Conservation (phyloP, 2,797 vertebrate genomes). For the Mergus octosetaceus region DNA sequence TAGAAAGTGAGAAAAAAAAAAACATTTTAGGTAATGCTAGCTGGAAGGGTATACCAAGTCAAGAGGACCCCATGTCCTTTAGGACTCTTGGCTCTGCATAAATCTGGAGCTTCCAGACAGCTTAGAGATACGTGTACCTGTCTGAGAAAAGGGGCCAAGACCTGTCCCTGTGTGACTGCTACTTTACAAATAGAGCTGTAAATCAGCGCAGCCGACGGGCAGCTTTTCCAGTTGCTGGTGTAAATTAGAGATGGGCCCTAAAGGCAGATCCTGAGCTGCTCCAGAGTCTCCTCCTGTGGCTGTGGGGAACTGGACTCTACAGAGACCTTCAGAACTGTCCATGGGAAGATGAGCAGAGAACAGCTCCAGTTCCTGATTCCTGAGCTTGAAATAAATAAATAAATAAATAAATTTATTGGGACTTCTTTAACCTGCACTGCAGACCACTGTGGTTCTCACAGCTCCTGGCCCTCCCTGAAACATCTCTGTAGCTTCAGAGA, state of each 20-base stretch:
- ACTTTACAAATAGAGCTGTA: not conserved
- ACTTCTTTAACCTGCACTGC: not conserved
- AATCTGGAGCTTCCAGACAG: not conserved
- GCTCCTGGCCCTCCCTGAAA: not conserved
- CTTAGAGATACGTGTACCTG: not conserved
- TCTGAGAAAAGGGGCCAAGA: not conserved
- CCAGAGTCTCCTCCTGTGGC: not conserved
- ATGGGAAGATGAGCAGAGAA: not conserved
- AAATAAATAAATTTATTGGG: not conserved
- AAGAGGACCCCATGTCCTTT: not conserved
- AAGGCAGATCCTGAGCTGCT: not conserved
- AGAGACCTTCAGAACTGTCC: not conserved
- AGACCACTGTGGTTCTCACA: not conserved
- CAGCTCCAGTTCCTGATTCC: not conserved
- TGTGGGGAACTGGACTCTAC: not conserved
- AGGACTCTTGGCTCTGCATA: not conserved
- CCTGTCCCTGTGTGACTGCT: not conserved
- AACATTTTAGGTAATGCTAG: not conserved
- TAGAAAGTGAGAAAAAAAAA: not conserved
- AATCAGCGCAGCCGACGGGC: fast-evolving
- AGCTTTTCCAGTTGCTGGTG: not conserved
- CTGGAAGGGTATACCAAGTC: not conserved
- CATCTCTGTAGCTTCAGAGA: not conserved
- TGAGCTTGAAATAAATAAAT: not conserved
- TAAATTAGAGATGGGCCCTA: not conserved